These are phyloP conservation scores for Pristionchus maxplancki DNA, from an alignment of 2,888 invertebrate genomes.

Conservation along the genomic window DNA sequence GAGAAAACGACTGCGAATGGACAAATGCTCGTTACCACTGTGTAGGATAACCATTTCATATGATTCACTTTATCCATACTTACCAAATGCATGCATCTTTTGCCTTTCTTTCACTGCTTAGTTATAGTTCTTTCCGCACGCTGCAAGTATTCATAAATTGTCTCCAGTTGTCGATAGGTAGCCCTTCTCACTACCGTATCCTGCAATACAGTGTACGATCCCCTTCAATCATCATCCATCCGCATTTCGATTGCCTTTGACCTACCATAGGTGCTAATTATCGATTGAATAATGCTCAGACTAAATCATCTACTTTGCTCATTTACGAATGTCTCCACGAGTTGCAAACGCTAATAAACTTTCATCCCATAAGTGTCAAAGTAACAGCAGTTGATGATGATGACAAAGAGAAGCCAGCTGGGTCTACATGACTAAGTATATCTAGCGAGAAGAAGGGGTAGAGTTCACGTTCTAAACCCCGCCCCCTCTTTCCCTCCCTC, in stretches of 20 bases:
- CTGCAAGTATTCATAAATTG: background rate
- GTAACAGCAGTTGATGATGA: background rate
- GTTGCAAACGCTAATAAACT: slow-evolving; percentile 32
- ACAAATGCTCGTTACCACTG: slow-evolving; percentile 23
- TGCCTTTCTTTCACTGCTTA: background rate
- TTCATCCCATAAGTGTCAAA: background rate
- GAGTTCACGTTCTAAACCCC: slow-evolving; percentile 26
- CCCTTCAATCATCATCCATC: slow-evolving; percentile 21
- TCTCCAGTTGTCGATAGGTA: background rate
- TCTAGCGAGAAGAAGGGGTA: slow-evolving; percentile 5
- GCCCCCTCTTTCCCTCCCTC: slow-evolving; percentile 34
- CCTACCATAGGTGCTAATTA: slow-evolving; percentile 36
- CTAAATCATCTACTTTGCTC: slow-evolving; percentile 6
- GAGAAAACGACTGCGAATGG: slow-evolving; percentile 3
- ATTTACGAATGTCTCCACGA: background rate
- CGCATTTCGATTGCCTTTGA: slow-evolving; percentile 38
- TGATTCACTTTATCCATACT: background rate
- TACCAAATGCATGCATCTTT: slow-evolving; percentile 2
- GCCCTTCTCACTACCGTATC: background rate
- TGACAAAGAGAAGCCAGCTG: background rate
- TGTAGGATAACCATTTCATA: background rate
- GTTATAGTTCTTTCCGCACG: background rate
- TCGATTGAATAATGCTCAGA: slow-evolving; percentile 4
- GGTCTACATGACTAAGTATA: slow-evolving; percentile 33
- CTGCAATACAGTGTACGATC: slow-evolving; percentile 33